Conservation (phyloP, 2,888 invertebrate genomes). For the Tricholauxania praeusta region DNA sequence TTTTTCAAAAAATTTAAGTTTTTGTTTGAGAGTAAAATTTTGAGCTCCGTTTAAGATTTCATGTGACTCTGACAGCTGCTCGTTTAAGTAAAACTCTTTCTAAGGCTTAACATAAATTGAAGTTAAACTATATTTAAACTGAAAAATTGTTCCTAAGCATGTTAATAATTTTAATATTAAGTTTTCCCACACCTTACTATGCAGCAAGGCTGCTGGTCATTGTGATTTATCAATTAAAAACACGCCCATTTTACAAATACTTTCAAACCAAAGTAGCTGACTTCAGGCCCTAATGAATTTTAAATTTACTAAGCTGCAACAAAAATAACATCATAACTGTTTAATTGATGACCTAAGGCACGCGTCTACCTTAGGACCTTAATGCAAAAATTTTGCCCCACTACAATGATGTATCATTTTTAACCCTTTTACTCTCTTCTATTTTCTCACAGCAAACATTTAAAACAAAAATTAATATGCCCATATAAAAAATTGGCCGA, state of each 20-base stretch:
- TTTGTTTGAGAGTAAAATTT: too few species aligned
- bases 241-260: constrained; percentile 43
- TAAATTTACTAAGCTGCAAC: constrained; percentile 45
- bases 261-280: background rate
- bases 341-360: constrained; percentile 48
- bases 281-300: constrained; percentile 45
- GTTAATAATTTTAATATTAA: constrained; percentile 5
- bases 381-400: background rate
- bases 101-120: constrained; percentile 48
- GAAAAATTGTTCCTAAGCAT: background rate
- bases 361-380: background rate
- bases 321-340: constrained; percentile 40
- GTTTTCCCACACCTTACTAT: constrained; percentile 20
- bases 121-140: constrained; percentile 38
- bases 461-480: background rate
- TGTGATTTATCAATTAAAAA: constrained; percentile 24
- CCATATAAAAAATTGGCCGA: background rate
- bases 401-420: constrained; percentile 19
- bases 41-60: too few species aligned
- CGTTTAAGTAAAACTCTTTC: background rate
- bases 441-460: constrained; percentile 6
- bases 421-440: constrained; percentile 33
- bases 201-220: background rate
- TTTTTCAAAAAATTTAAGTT: too few species aligned
- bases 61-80: too few species aligned